Base-by-base conservation (phyloP, 2,888 invertebrate genomes). In the Sphaeridia pumilis region DNA sequence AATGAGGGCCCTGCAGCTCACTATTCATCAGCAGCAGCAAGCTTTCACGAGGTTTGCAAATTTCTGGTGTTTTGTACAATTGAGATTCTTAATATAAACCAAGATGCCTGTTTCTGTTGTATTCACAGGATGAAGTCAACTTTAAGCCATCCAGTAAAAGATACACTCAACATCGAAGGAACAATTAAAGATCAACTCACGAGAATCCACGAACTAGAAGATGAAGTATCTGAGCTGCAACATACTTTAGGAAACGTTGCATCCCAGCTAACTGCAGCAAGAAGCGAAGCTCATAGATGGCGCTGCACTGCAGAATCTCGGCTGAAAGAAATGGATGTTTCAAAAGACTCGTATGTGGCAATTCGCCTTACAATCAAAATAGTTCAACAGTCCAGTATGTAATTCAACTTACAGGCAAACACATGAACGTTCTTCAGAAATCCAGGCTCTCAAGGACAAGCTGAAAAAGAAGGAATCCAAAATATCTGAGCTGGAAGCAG, bases 261-360 rank as follows among this genome's bases (percentile, higher is more conserved):
- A 52, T 73, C 74, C 3, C 76, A 78, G 65, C 66, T 79, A 52
- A 72, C 73, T 49, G 70, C 74, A 26, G 72, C 74, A 46, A 69
- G 74, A 55, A 73, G 76, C 65, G 73, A 78, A 62, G 72, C 74
- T n/a, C 73, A 75, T 50, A 74, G 82, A 35, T 84, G 83, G 83
- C 79, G 79, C 67, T 72, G 73, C 43, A 72, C 83, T 59, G 82
- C 83, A 4, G 74, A 78, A 50, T 81, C 82, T 67, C 74, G 83
- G 65, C 69, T 83, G 4, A 71, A 74, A 25, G 78, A 80, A 67
- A 79, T 83, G 74, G 82, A 83, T 66, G 74, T 74, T 43, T 69
- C n/a, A n/a, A n/a, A n/a, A n/a, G n/a, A n/a, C n/a, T n/a, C n/a
- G n/a, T n/a, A n/a, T n/a, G n/a, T n/a, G n/a, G n/a, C n/a, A n/a